These are phyloP conservation scores for Corvus moneduloides DNA, from an alignment of 2,113 vertebrate species.

Conservation along the genomic window DNA sequence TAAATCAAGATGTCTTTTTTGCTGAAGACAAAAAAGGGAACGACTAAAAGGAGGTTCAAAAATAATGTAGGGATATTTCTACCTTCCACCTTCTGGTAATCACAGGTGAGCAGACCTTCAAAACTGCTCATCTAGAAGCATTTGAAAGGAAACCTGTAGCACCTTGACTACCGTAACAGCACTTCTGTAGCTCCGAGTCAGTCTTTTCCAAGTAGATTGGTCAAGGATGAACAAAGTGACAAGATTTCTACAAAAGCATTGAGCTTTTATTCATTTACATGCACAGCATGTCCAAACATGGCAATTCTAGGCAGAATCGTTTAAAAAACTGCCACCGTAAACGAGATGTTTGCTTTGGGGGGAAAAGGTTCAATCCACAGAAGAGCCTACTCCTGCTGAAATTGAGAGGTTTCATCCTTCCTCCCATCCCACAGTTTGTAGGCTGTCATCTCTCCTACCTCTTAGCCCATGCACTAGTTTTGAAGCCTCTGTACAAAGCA, in stretches of 20 bases:
- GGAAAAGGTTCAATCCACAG: not conserved
- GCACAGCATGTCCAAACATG: not conserved
- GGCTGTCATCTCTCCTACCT: not conserved
- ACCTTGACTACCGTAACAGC: not conserved
- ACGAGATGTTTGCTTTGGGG: not conserved
- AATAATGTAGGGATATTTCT: not conserved
- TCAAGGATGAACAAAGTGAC: not conserved
- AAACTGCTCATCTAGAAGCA: not conserved
- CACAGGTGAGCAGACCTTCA: fast-evolving
- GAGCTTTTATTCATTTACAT: not conserved
- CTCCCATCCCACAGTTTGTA: not conserved
- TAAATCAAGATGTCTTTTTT: not conserved
- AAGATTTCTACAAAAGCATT: not conserved
- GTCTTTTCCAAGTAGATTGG: not conserved
- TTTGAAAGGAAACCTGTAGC: not conserved
- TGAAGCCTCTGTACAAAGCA: not conserved
- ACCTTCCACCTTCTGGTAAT: not conserved
- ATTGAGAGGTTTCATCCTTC: not conserved
- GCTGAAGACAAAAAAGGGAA: not conserved
- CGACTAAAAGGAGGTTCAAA: not conserved
- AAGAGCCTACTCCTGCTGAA: not conserved
- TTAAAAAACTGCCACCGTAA: not conserved
- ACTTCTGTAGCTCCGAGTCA: not conserved
- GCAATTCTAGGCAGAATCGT: not conserved
- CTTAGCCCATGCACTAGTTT: not conserved